Base-by-base conservation (phyloP, 2,113 vertebrate genomes). In the Cyanoderma ruficeps region DNA sequence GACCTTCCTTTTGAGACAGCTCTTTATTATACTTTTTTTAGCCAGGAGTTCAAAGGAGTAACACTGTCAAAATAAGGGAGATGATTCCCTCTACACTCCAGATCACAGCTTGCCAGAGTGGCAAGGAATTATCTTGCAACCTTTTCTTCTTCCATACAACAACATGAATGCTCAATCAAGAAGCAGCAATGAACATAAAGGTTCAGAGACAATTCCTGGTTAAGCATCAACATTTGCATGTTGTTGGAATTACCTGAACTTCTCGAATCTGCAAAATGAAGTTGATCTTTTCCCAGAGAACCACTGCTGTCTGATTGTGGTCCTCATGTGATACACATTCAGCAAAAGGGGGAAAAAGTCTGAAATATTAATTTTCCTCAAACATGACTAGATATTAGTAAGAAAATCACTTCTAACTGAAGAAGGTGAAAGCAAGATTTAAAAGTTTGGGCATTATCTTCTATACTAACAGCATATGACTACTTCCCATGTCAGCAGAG, bases 111-210 rank as follows among this genome's bases (percentile, higher is more conserved):
- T 86, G 39, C 71, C 60, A 49, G 52, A 83, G 46, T 3, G 18
- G 82, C 11, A 71, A 74, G 69, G 49, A 94, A 90, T 93, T 81
- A 89, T 78, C 80, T 64, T 5, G 1, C 47, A 81, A 78, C 28
- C 69, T 94, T 96, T 93, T 93, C 69, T 93, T 93, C 64, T 65
- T 67, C 68, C 68, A 69, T 49, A 71, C 79, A 88, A 90, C 52
- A 91, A 68, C 68, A 56, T 87, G 88, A 96, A 96, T 95, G 84
- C 83, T 92, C 90, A 95, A 70, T 90, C 92, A 93, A 93, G 92
- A 56, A 75, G 28, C 37, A 67, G 85, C 64, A 81, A 64, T 10
- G 64, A 91, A 63, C 79, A 94, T 49, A 95, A 84, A 94, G 65
- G 93, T 94, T 92, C 68, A 41, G 83, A 91, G 83, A 95, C 76